Base-by-base conservation (phyloP, 2,888 invertebrate species). In the Diachrysia chrysitis region DNA sequence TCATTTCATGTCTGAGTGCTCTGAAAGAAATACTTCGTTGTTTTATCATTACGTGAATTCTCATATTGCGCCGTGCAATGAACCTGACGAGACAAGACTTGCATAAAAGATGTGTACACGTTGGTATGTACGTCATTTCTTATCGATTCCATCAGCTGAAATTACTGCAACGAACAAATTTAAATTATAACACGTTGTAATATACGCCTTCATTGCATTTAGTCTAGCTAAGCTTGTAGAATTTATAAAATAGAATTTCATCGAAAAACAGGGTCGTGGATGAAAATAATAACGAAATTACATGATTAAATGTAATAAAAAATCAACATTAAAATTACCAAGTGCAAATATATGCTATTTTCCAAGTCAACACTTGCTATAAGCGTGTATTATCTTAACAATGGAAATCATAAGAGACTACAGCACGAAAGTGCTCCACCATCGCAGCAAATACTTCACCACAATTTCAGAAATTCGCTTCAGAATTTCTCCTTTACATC, bases 21-120 rank as follows among this genome's bases (percentile, higher is more conserved):
- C 16, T 42, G 14, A 14, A 37, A 37, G 14, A 14, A 37, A 12
- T 37, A 2, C 2, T 37, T 14, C 16, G n/a, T 42, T 16, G n/a
- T 42, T n/a, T 42, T 42, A 42, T 5, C 42, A 42, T 42, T n/a
- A 1, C 42, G n/a, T 6, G n/a, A 4, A n/a, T 42, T n/a, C 32
- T 32, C n/a, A 6, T 42, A 42, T 42, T n/a, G 42, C 42, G 37
- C 4, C n/a, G 42, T 42, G 42, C 42, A 42, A 14, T 42, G 42
- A 42, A 42, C 37, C 37, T 37, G 37, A 2, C 42, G 42, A n/a
- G 42, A 42, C 42, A 16, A 42, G 42, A 42, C 42, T 42, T 42
- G 42, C 42, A 42, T 42, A 42, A 42, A 12, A 42, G n/a, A 42
- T 42, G 42, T 42, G 42, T n/a, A n/a, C 42, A n/a, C 42, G 42